Evolutionary conservation across 2,113 vertebrate genomes (phyloP).

Genomic region (Tor tambroides): DNA sequence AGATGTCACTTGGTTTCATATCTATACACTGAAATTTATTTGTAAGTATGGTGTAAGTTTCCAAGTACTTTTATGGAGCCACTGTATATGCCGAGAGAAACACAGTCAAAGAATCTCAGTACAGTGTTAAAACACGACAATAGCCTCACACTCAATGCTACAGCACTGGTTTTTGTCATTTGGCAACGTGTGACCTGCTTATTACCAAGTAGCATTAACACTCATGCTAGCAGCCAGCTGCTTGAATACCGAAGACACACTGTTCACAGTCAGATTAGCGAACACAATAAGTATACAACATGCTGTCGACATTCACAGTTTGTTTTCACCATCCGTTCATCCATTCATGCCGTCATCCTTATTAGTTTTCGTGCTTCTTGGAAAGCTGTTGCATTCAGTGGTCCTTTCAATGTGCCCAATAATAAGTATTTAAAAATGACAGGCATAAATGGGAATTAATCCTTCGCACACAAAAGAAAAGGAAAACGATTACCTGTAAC

Average conservation of each 20-base stretch:
- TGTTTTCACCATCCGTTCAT: not conserved
- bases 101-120: not conserved
- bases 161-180: not conserved
- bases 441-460: not conserved
- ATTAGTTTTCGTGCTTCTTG: not conserved
- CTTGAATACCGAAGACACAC: not conserved
- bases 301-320: not conserved
- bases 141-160: constrained; percentile 60
- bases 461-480: not conserved
- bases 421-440: not conserved
- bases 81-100: not conserved
- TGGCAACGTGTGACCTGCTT: not conserved
- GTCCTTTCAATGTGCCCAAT: not conserved
- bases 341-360: not conserved
- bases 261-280: not conserved
- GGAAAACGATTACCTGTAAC: not conserved
- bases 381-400: constrained; percentile 1
- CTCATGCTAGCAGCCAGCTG: not conserved
- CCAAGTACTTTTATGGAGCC: not conserved
- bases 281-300: not conserved
- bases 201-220: not conserved
- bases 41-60: no score
- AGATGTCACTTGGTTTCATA: no score
- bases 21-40: no score
- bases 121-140: constrained; percentile 48